Evolutionary conservation across 2,888 invertebrate species (phyloP), one percentile per base, ranked within the genome.

Genomic region (Congeria kusceri): DNA sequence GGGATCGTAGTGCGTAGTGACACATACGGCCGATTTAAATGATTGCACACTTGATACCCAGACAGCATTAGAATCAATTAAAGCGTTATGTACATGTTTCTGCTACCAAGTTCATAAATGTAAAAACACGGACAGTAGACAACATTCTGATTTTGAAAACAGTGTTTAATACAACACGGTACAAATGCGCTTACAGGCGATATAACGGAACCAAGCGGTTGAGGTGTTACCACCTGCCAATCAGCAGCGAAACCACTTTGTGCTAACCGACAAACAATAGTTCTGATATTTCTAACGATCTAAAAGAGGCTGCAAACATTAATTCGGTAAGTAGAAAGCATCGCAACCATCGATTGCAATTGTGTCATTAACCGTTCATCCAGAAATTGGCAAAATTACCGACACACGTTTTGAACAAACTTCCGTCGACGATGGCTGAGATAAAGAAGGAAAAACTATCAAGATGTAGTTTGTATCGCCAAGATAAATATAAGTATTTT

Each of bases 401-500:
- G 53, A 53, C 25, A 2, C 11, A 20, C 20, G 5, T 23, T 1
- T 9, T 9, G 23, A 53, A 11, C n/a, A 53, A 3, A 23, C 4
- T 4, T 4, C 11, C 20, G 13, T 3, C 25, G 11, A 9, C 4
- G 25, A 9, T 23, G 25, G n/a, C 1, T 11, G 20, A 25, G 25
- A 9, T 9, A 27, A 57, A 15, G 71, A 72, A 28, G 18, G 47
- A 47, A 23, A 72, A 72, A 47, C 57, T 71, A 1, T 46, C 63
- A 1, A 46, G 64, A 1, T 65, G 58, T 5, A 77, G 59, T 47
- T 67, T 77, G 20, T 66, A 67, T 47, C 53, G 77, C 47, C 65
- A 77, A 46, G 77, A 77, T 56, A 77, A 71, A 11, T 28, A 71
- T 11, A 78, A 79, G 47, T 79, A 77, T 3, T 64, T 85, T 0